phyloP scores from a whole-genome alignment of 2,113 vertebrate species.

The Lagenorhynchus albirostris region DNA sequence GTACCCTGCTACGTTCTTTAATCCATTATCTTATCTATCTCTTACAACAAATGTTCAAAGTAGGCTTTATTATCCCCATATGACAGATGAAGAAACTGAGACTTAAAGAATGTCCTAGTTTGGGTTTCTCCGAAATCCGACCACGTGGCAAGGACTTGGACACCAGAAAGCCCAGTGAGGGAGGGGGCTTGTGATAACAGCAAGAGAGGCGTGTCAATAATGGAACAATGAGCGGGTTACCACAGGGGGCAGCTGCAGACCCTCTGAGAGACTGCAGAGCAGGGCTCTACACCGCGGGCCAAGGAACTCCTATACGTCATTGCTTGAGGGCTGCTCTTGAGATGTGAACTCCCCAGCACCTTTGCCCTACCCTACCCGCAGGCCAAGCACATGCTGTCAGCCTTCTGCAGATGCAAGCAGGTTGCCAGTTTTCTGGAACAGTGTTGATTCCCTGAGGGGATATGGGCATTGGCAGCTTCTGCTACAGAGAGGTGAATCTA shows the following conservation, averaged over 20 bases:
- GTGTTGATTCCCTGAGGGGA: background rate
- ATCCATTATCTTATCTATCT: background rate
- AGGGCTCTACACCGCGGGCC: background rate
- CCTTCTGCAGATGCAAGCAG: background rate
- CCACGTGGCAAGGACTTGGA: rapidly evolving
- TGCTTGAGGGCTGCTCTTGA: background rate
- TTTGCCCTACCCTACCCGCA: background rate
- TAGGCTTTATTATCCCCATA: background rate
- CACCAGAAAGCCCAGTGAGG: background rate
- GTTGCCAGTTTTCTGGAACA: background rate
- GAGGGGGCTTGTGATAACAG: background rate
- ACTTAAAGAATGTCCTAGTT: background rate
- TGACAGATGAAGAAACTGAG: constrained; percentile 27
- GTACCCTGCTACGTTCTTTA: background rate
- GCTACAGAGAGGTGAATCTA: background rate
- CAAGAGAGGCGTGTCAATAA: background rate
- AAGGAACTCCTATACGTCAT: background rate
- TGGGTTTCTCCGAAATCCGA: background rate
- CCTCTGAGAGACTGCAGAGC: background rate
- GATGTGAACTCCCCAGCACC: background rate
- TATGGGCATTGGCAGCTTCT: background rate
- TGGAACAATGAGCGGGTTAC: background rate
- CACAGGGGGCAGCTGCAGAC: background rate
- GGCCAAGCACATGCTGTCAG: background rate
- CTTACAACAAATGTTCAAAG: background rate